Evolutionary conservation across 1,140 invertebrate genomes (phyloP), one percentile per base, ranked within the genome.

Genomic region (Aphis craccivora): DNA sequence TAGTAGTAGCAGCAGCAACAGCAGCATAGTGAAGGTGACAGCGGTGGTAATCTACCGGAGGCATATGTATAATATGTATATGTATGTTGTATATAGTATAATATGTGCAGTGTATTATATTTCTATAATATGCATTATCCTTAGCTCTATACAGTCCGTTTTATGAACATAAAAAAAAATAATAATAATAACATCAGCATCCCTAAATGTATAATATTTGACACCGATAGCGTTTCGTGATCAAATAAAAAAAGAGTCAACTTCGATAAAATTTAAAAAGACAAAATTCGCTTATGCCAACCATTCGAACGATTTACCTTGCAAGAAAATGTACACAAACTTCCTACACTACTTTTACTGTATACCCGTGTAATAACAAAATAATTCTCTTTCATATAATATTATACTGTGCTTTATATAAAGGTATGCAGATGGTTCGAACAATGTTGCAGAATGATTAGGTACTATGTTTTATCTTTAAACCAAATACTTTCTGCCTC

Each of bases 231-330:
- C 60, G 30, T 14, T 76, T 76, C 0, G 60, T 76, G 60, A 76
- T 76, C n/a, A 76, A 76, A 76, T 76, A 76, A 76, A 76, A 60
- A 67, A 76, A 76, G 11, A 76, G 60, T n/a, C 60, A 76, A 76
- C n/a, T 14, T n/a, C 60, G 60, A n/a, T n/a, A 76, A 76, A 76
- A 76, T 18, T 8, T 76, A 76, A 76, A 76, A n/a, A 76, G 25
- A 67, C n/a, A 76, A 76, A 76, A 76, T 9, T n/a, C 60, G n/a
- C 60, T 76, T 76, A n/a, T n/a, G 60, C 60, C n/a, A 76, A 20
- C 11, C n/a, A n/a, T 76, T 76, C 60, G 5, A 76, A 76, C 60
- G 60, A 76, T 76, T n/a, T 76, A 76, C 60, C 30, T n/a, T n/a
- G 60, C 60, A n/a, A 76, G 60, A 76, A 76, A 76, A 76, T 76